Percentiles rank a stretch among this genome's conserved stretches.
Evolutionary conservation across 1,140 invertebrate genomes (phyloP).

Genomic region (Drosophila kohkoa): DNA sequence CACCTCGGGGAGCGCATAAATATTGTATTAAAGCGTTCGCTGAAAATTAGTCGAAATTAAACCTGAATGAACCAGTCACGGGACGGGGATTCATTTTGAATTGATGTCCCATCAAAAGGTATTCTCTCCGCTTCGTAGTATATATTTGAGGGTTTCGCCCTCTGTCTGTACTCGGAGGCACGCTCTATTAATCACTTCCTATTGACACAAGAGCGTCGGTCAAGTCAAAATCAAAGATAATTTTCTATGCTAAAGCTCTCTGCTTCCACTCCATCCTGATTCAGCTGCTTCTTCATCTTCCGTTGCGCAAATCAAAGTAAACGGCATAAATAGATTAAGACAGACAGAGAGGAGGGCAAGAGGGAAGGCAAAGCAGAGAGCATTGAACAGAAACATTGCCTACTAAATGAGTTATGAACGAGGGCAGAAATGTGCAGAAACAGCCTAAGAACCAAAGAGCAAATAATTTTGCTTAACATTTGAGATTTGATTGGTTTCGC

Average conservation of each 20-base stretch:
- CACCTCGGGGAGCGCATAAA: slow-evolving; percentile 61
- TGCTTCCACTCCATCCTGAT: not conserved
- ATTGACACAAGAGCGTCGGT: slow-evolving; percentile 69
- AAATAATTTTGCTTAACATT: slow-evolving; percentile 8
- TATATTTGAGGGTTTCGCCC: not conserved
- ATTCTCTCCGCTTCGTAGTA: not conserved
- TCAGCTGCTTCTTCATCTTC: slow-evolving; percentile 9
- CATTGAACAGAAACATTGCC: slow-evolving; percentile 56
- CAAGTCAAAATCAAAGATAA: slow-evolving; percentile 79
- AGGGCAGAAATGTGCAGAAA: not conserved
- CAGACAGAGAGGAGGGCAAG: not conserved
- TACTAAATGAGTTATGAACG: slow-evolving; percentile 68
- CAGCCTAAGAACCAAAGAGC: not conserved
- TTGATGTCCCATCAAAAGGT: slow-evolving; percentile 18
- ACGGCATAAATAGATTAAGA: slow-evolving; percentile 75
- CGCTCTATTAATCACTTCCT: slow-evolving; percentile 76
- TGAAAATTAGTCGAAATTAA: slow-evolving; percentile 81
- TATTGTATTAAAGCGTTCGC: slow-evolving; percentile 77
- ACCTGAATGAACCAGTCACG: slow-evolving; percentile 37
- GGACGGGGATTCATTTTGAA: slow-evolving; percentile 30
- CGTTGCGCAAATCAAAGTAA: slow-evolving; percentile 70
- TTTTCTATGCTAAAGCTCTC: slow-evolving; percentile 56
- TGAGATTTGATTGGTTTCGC: slow-evolving; percentile 47
- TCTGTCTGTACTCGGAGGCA: slow-evolving; percentile 14
- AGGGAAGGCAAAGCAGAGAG: slow-evolving; percentile 8